Evolutionary conservation across 2,888 invertebrate species (phyloP).

Genomic region (Balanococcus diminutus): DNA sequence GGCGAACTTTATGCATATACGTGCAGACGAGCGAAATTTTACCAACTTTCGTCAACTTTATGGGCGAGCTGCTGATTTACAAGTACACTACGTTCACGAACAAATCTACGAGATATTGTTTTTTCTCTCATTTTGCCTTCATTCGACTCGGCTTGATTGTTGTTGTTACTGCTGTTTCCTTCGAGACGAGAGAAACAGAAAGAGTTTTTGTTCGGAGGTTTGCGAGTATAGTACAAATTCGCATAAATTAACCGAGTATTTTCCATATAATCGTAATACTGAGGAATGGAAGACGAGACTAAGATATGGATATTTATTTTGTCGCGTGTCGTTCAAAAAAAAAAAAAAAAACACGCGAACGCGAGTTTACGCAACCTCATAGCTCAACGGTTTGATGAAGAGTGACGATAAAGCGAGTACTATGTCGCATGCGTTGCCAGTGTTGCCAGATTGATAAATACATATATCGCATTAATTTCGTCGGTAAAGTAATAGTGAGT

Average conservation of each 20-base stretch:
- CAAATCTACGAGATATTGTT: not conserved
- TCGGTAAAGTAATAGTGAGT: too few species aligned
- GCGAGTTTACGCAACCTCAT: not conserved
- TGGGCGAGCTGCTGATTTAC: not conserved
- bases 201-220: not conserved
- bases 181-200: too few species aligned
- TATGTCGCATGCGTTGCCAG: not conserved
- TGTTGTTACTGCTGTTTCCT: not conserved
- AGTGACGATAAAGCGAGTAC: not conserved
- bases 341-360: not conserved
- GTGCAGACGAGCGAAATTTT: not conserved
- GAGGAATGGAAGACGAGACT: not conserved
- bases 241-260: not conserved
- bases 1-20: not conserved
- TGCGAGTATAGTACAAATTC: not conserved
- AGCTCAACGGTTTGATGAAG: not conserved
- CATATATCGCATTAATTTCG: too few species aligned
- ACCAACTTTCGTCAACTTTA: slow-evolving; percentile 24
- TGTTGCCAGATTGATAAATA: not conserved
- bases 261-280: not conserved
- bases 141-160: not conserved
- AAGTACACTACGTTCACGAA: too few species aligned
- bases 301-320: not conserved
- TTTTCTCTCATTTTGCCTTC: not conserved
- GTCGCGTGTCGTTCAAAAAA: not conserved